Percentiles rank a stretch among this genome's conserved stretches.
phyloP scores from a whole-genome alignment of 2,888 invertebrate genomes.

The Xestia c-nigrum region DNA sequence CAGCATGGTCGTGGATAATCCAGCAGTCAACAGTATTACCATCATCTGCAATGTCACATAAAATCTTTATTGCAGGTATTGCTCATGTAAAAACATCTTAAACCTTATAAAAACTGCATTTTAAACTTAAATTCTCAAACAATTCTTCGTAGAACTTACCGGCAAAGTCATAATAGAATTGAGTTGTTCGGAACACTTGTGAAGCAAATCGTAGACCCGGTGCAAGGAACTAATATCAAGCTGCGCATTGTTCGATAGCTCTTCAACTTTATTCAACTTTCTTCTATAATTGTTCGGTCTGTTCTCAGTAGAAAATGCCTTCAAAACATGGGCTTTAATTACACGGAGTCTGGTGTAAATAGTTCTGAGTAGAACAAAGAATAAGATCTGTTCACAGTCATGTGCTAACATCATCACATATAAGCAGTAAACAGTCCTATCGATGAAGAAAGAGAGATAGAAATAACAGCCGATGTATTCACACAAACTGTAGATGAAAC shows the following conservation, averaged over 20 bases:
- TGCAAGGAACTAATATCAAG: constrained; percentile 78
- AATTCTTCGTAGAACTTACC: constrained; percentile 70
- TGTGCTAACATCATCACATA: constrained; percentile 72
- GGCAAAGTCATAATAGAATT: constrained; percentile 81
- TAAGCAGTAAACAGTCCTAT: constrained; percentile 44
- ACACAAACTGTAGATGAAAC: constrained; percentile 63
- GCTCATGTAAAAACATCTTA: neutral
- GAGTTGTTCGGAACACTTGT: constrained; percentile 79
- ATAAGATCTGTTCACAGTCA: constrained; percentile 78
- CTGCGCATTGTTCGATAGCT: constrained; percentile 72
- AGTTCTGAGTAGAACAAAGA: constrained; percentile 71
- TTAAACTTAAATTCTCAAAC: constrained; percentile 25
- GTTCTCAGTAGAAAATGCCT: constrained; percentile 66
- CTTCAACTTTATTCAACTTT: constrained; percentile 71
- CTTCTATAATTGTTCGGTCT: constrained; percentile 49
- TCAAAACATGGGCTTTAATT: constrained; percentile 77
- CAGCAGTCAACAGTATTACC: constrained; percentile 77
- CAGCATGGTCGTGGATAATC: constrained; percentile 78
- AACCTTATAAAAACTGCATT: constrained; percentile 5
- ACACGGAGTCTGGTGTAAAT: constrained; percentile 76
- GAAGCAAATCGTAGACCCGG: constrained; percentile 78
- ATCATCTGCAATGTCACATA: constrained; percentile 75
- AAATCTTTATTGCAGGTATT: neutral
- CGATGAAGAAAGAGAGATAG: constrained; percentile 55
- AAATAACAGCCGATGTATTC: constrained; percentile 70